These are phyloP conservation scores for Lycorma delicatula DNA, from an alignment of 1,140 invertebrate species.

Conservation along the genomic window DNA sequence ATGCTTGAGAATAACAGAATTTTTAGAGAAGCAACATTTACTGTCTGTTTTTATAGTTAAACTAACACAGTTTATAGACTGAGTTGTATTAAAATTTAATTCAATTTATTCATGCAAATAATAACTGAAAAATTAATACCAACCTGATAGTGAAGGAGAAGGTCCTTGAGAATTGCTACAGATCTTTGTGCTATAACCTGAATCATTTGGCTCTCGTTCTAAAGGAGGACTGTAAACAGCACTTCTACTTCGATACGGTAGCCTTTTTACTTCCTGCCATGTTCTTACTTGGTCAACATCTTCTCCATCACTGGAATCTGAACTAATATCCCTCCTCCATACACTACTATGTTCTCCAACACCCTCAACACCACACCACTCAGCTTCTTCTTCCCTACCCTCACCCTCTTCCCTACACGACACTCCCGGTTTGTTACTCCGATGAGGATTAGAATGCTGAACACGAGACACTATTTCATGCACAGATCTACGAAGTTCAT, in stretches of 20 bases:
- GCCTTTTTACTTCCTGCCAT: conserved; percentile 23
- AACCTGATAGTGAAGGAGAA: conserved; percentile 62
- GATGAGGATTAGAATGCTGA: conserved; percentile 30
- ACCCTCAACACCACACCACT: not conserved
- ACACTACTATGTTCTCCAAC: not conserved
- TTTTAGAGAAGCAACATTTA: too few species aligned
- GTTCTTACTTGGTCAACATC: conserved; percentile 4
- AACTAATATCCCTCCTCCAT: not conserved
- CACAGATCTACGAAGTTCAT: conserved; percentile 41
- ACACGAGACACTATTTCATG: conserved; percentile 50
- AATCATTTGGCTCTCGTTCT: conserved; percentile 48
- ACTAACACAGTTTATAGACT: too few species aligned
- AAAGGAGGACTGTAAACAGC: conserved; percentile 39
- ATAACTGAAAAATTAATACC: conserved; percentile 10
- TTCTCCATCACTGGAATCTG: conserved; percentile 15
- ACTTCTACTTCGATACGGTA: conserved; percentile 39
- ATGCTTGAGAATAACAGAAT: too few species aligned
- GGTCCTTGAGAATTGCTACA: conserved; percentile 68
- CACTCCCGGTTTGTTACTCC: not conserved
- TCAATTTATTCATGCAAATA: too few species aligned
- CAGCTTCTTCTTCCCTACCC: not conserved
- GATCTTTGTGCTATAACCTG: conserved; percentile 66
- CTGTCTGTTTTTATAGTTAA: too few species aligned
- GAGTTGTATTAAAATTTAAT: too few species aligned
- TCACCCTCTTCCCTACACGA: not conserved